Evolutionary conservation across 2,797 vertebrate species (phyloP), one percentile per base, ranked within the genome.

Genomic region (Acipenser ruthenus): DNA sequence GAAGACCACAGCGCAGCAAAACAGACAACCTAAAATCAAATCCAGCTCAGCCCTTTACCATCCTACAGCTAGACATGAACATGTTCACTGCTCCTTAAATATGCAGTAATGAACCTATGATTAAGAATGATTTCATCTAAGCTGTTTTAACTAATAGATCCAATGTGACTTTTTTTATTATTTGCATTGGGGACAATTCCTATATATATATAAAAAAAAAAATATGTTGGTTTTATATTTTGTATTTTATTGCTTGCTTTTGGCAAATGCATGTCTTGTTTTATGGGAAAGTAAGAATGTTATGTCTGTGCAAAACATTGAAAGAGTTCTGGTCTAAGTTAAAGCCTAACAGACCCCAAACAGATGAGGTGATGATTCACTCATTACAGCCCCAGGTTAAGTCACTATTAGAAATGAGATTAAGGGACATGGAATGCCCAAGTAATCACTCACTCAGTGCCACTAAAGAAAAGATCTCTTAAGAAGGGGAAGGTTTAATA

Each of bases 361-460:
- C 18, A 67, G 65, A 65, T 65, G 53, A 67, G 13, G 72, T 71
- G 70, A 71, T 63, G 11, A 68, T 75, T 70, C 68, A 73, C 77
- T 79, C 78, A 60, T 65, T 66, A 66, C 47, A 66, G 64, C 73
- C 77, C 68, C 72, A 65, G 74, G 79, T 76, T 79, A 83, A 85
- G 83, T 83, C 88, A 75, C 73, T 85, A 82, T 76, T 80, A 80
- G 79, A 83, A 81, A 87, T 87, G 81, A 82, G 88, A 84, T 83
- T 70, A 87, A 78, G 79, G 79, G 80, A 86, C 71, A 76, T 80
- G 81, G 77, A 83, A 89, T 85, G 79, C 79, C 71, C 69, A 73
- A 74, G 84, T 77, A 86, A 84, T 87, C 76, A 75, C 79, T 83
- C 79, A 86, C 80, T 82, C 81, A 84, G 79, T 73, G 70, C 74